These are phyloP conservation scores for Magallana nippona DNA, from an alignment of 2,888 invertebrate genomes.

Conservation along the genomic window DNA sequence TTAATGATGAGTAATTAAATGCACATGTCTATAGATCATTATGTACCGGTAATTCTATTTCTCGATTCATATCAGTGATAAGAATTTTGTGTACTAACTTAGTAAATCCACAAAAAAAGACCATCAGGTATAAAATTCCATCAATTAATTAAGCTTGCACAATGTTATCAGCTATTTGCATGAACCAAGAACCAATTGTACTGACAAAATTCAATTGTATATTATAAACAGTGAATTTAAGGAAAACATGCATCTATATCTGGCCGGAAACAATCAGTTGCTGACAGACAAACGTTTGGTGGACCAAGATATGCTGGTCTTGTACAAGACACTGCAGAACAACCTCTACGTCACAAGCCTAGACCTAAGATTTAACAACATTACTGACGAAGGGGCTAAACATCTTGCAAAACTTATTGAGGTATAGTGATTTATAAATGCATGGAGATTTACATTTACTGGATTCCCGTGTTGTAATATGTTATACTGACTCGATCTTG, in stretches of 20 bases:
- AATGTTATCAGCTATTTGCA: too few relatives aligned
- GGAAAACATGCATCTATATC: conserved; percentile 69
- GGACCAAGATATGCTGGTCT: conserved; percentile 71
- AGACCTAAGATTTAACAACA: conserved; percentile 78
- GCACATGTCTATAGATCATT: too few relatives aligned
- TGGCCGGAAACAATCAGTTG: conserved; percentile 76
- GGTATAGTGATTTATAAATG: conserved; percentile 53
- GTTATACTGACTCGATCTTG: not conserved
- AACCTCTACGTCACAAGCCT: conserved; percentile 73
- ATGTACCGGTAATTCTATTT: too few relatives aligned
- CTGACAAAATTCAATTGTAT: not conserved
- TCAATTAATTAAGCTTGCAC: too few relatives aligned
- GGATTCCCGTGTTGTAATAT: too few relatives aligned
- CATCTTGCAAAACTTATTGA: conserved; percentile 72
- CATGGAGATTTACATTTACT: not conserved
- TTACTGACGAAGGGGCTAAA: conserved; percentile 76
- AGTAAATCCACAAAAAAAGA: too few relatives aligned
- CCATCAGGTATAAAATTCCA: too few relatives aligned
- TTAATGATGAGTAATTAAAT: too few relatives aligned
- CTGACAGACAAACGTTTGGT: conserved; percentile 68
- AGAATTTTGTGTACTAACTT: too few relatives aligned
- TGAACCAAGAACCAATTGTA: too few relatives aligned
- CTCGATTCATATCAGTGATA: too few relatives aligned
- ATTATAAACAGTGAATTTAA: conserved; percentile 62
- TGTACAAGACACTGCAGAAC: conserved; percentile 72